These are phyloP conservation scores for Cloeon dipterum DNA, from an alignment of 2,888 invertebrate genomes.

Conservation along the genomic window DNA sequence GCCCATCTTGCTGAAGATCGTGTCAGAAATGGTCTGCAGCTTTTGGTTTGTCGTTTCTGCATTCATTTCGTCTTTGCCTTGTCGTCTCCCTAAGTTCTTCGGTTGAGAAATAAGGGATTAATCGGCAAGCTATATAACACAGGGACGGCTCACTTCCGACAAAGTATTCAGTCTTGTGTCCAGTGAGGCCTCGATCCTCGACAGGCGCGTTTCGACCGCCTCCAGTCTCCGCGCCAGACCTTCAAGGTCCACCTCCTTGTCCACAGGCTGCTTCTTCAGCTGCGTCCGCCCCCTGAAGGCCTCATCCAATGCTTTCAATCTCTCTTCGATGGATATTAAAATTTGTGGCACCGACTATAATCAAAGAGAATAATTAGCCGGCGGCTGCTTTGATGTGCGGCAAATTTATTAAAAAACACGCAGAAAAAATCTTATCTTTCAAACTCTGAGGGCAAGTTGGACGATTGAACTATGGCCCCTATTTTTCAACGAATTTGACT, in stretches of 20 bases:
- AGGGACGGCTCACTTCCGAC: constrained; percentile 9
- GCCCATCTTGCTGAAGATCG: constrained; percentile 17
- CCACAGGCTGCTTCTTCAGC: constrained; percentile 14
- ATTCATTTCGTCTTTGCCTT: constrained; percentile 19
- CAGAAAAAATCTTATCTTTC: no score
- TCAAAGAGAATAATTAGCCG: not conserved
- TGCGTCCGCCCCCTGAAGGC: constrained; percentile 15
- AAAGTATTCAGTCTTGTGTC: constrained; percentile 15
- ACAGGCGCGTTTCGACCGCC: constrained; percentile 19
- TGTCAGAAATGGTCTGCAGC: constrained; percentile 19
- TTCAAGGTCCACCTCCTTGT: constrained; percentile 13
- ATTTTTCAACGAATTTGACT: no score
- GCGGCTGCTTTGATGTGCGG: no score
- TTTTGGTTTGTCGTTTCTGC: constrained; percentile 18
- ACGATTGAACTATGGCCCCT: no score
- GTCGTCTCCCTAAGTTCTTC: constrained; percentile 17
- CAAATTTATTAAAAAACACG: no score
- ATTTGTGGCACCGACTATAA: constrained; percentile 7
- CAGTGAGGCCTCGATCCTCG: constrained; percentile 17
- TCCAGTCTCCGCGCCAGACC: constrained; percentile 20
- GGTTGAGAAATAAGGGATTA: constrained; percentile 2
- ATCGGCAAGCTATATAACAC: not conserved
- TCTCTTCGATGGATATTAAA: constrained; percentile 18
- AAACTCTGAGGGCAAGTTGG: no score
- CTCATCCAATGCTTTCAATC: constrained; percentile 17